These are phyloP conservation scores for Leuciscus waleckii DNA, from an alignment of 2,797 vertebrate species.

Conservation along the genomic window DNA sequence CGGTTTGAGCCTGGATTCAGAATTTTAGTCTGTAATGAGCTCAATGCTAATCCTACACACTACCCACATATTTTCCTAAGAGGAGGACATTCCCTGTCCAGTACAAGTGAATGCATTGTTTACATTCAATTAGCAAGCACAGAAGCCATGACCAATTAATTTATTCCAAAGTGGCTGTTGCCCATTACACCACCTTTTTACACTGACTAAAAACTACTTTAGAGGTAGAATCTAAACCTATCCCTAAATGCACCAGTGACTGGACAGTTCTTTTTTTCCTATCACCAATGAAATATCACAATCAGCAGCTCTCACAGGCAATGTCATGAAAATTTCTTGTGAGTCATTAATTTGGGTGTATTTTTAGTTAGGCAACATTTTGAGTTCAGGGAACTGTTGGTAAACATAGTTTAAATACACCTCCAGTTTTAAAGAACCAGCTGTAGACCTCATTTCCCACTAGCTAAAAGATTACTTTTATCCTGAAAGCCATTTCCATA, in stretches of 20 bases:
- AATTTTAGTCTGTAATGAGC: background rate
- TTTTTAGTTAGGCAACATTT: background rate
- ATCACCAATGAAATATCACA: background rate
- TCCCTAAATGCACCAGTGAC: background rate
- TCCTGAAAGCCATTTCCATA: slow-evolving; percentile 19
- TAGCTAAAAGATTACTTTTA: slow-evolving; percentile 10
- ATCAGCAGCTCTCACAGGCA: background rate
- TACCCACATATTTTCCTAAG: background rate
- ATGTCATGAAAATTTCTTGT: background rate
- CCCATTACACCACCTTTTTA: background rate
- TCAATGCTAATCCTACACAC: slow-evolving; percentile 11
- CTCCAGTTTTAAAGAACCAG: background rate
- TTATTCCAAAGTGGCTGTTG: background rate
- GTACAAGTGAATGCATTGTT: background rate
- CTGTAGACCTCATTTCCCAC: background rate
- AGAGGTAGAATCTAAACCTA: background rate
- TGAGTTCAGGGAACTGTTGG: background rate
- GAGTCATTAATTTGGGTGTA: background rate
- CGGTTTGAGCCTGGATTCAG: slow-evolving; percentile 3
- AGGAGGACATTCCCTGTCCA: background rate
- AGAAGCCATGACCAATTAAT: slow-evolving; percentile 18
- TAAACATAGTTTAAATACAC: slow-evolving; percentile 8
- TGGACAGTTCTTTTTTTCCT: background rate
- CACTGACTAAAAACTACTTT: background rate
- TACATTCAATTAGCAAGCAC: slow-evolving; percentile 9